These are phyloP conservation scores for Dyspetes luteomarginatus DNA, from an alignment of 2,888 invertebrate genomes.

Conservation along the genomic window DNA sequence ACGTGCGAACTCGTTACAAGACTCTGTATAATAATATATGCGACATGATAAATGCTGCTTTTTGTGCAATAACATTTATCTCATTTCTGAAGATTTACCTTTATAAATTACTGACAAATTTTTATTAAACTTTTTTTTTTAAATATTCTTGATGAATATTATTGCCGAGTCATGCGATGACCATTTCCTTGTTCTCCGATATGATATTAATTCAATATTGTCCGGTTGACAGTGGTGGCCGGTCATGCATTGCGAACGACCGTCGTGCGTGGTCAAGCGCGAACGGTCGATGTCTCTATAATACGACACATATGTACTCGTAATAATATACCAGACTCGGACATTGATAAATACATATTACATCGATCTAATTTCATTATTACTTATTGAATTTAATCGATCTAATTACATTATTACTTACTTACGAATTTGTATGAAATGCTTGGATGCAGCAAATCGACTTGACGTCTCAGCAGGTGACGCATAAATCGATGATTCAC, in stretches of 20 bases:
- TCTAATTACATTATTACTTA: too few species aligned
- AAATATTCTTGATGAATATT: not conserved
- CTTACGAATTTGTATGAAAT: too few species aligned
- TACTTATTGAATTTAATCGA: too few species aligned
- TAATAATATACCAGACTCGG: constrained; percentile 6
- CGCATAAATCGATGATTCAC: constrained; percentile 56
- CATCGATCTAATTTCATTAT: not conserved
- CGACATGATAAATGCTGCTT: not conserved
- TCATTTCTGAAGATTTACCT: not conserved
- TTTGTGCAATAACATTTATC: not conserved
- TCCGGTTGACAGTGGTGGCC: constrained; percentile 62
- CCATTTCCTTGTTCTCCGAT: constrained; percentile 22
- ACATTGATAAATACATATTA: not conserved
- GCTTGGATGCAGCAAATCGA: not conserved
- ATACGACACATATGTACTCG: not conserved
- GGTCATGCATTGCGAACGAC: constrained; percentile 61
- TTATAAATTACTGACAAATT: not conserved
- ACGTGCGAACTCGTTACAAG: constrained; percentile 26
- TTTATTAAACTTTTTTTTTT: not conserved
- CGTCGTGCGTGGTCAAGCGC: constrained; percentile 62
- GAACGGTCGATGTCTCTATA: constrained; percentile 36
- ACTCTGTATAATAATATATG: not conserved
- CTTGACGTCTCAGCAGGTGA: constrained; percentile 11
- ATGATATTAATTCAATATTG: constrained; percentile 15
- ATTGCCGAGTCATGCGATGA: not conserved